phyloP scores from a whole-genome alignment of 2,888 invertebrate genomes.

The Auanema sp. region DNA sequence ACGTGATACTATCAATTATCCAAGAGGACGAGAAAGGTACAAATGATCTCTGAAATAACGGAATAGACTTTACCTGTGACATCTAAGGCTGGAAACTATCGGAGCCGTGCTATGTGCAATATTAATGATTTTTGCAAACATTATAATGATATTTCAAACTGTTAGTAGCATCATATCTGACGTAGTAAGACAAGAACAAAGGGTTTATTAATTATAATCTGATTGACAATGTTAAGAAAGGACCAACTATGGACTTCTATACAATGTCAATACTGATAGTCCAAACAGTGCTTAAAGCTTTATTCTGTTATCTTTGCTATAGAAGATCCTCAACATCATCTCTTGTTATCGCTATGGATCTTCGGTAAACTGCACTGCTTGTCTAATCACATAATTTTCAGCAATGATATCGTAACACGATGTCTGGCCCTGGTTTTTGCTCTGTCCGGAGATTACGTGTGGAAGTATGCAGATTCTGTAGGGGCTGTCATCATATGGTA shows the following conservation, averaged over 20 bases:
- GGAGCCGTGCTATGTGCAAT: conserved; percentile 67
- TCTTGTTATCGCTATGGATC: too few relatives aligned
- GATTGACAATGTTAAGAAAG: too few relatives aligned
- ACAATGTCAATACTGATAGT: too few relatives aligned
- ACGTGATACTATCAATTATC: conserved; percentile 57
- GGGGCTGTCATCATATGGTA: conserved; percentile 67
- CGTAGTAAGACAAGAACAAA: conserved; percentile 18
- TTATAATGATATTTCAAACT: conserved; percentile 44
- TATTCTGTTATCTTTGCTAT: neutral
- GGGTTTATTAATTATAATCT: conserved; percentile 2
- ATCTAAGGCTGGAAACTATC: conserved; percentile 65
- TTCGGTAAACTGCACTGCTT: neutral
- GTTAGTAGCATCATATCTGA: conserved; percentile 31
- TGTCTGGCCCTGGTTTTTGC: conserved; percentile 66
- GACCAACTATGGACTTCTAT: too few relatives aligned
- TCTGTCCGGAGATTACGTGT: conserved; percentile 63
- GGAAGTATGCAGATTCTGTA: conserved; percentile 67
- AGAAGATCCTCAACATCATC: neutral
- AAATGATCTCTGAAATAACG: neutral
- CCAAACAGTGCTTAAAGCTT: too few relatives aligned
- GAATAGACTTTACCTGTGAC: conserved; percentile 4
- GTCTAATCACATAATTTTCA: conserved; percentile 64
- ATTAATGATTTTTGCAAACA: conserved; percentile 66
- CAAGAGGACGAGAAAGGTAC: conserved; percentile 50
- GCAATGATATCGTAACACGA: conserved; percentile 68